These are phyloP conservation scores for Rhaphigaster nebulosa DNA, from an alignment of 2,888 invertebrate genomes.

Conservation along the genomic window DNA sequence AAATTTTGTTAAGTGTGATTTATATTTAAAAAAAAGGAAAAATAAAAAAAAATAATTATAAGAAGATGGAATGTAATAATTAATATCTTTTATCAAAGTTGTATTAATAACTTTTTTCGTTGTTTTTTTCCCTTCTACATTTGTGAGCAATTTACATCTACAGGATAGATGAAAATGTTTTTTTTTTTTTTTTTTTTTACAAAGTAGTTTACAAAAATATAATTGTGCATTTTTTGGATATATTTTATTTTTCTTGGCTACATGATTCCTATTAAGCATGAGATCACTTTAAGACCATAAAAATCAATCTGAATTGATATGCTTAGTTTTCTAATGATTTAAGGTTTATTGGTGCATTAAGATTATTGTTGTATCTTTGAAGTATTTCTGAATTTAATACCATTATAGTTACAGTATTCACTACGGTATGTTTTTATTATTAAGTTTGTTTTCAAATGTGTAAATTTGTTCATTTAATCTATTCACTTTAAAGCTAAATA, in stretches of 20 bases:
- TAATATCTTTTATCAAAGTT: neutral
- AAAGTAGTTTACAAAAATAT: neutral
- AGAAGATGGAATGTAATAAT: constrained; percentile 8
- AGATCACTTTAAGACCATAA: neutral
- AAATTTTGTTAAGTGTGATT: constrained; percentile 47
- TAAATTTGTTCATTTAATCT: constrained; percentile 5
- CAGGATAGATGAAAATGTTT: constrained; percentile 10
- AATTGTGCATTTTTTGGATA: constrained; percentile 1
- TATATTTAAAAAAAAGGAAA: neutral
- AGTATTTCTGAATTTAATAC: neutral
- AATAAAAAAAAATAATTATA: constrained; percentile 6
- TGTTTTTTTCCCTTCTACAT: neutral
- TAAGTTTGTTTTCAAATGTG: neutral
- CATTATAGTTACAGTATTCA: neutral
- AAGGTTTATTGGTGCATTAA: neutral
- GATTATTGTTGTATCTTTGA: neutral
- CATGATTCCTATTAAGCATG: neutral
- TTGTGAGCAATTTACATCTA: neutral
- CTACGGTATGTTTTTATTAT: neutral
- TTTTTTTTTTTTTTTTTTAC: too few relatives aligned
- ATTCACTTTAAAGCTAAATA: constrained; percentile 33
- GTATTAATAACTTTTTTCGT: neutral
- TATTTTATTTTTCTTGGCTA: constrained; percentile 20
- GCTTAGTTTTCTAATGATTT: neutral
- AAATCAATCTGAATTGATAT: constrained; percentile 3